Percentiles rank a stretch among this genome's conserved stretches.
These are phyloP conservation scores for Merodon equestris DNA, from an alignment of 2,888 invertebrate genomes.

Conservation along the genomic window DNA sequence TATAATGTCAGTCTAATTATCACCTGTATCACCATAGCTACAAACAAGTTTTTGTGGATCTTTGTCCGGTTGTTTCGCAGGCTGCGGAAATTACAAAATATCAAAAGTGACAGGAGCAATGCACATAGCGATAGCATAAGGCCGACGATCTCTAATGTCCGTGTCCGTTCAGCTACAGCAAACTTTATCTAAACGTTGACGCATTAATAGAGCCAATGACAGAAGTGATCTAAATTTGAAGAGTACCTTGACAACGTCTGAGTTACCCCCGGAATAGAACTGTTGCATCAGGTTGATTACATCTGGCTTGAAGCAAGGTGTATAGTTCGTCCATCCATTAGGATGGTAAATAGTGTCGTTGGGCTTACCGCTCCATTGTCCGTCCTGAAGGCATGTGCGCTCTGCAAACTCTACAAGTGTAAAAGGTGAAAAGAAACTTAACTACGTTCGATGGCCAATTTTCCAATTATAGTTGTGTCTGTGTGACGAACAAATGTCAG, in stretches of 20 bases:
- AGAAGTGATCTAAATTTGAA: neutral
- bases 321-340: constrained; percentile 91
- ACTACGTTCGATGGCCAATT: neutral
- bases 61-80: constrained; percentile 90
- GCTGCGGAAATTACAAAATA: constrained; percentile 89
- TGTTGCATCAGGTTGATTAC: constrained; percentile 83
- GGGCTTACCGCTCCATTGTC: constrained; percentile 84
- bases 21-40: constrained; percentile 89
- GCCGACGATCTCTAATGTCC: constrained; percentile 91
- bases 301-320: constrained; percentile 87
- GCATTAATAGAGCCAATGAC: neutral
- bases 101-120: constrained; percentile 86
- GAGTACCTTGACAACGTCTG: constrained; percentile 76
- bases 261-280: constrained; percentile 79
- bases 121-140: constrained; percentile 88
- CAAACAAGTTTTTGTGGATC: constrained; percentile 91
- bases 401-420: constrained; percentile 84
- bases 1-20: constrained; percentile 86
- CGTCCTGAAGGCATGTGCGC: constrained; percentile 84
- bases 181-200: constrained; percentile 81
- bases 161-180: constrained; percentile 85
- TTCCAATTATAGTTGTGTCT: too few species aligned
- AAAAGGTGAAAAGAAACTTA: constrained; percentile 13
- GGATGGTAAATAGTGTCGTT: constrained; percentile 75
- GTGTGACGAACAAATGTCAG: constrained; percentile 14